Base-by-base conservation (phyloP, 2,113 vertebrate species). In the Herpailurus yagouaroundi region DNA sequence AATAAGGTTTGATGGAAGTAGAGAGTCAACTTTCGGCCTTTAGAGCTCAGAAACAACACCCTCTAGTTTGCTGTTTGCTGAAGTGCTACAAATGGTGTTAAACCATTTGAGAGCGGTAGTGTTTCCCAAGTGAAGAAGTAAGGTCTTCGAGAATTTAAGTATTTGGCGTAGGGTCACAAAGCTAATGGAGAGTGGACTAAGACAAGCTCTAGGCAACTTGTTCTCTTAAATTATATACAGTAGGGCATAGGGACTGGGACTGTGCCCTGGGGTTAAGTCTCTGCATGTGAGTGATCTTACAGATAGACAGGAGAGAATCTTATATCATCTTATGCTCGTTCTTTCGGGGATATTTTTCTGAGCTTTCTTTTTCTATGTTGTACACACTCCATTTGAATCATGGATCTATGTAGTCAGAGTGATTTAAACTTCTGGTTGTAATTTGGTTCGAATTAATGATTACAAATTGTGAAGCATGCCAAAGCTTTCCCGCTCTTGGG, bases 361-460 rank as follows among this genome's bases (percentile, higher is more conserved):
- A 82, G 57, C 41, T 48, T 63, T 27, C 29, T 93, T 25, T 64
- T 52, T 71, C 36, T 14, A 5, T 45, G 13, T 79, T 71, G 18
- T n/a, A 23, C 3, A 14, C 25, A 69, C 1, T 84, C 69, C 19
- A 29, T 31, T 55, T 80, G n/a, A 64, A 91, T 80, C 50, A n/a
- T 41, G 41, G 57, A 3, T 84, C 25, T 71, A 0, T 79, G n/a
- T 11, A 79, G 29, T 18, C 88, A 52, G 96, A 83, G 71, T 96
- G 82, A 97, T 95, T 97, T 97, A 91, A 97, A 87, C 77, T 81
- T 97, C 94, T 97, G 95, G 60, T 91, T 97, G 18, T 15, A 68
- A 48, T 90, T 94, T 95, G 71, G 90, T 89, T 97, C 93, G 94
- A 97, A 98, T 97, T 97, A 96, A 96, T 96, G 77, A 89, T 57